These are phyloP conservation scores for Drosophila prostipennis DNA, from an alignment of 2,888 invertebrate species.

Conservation along the genomic window DNA sequence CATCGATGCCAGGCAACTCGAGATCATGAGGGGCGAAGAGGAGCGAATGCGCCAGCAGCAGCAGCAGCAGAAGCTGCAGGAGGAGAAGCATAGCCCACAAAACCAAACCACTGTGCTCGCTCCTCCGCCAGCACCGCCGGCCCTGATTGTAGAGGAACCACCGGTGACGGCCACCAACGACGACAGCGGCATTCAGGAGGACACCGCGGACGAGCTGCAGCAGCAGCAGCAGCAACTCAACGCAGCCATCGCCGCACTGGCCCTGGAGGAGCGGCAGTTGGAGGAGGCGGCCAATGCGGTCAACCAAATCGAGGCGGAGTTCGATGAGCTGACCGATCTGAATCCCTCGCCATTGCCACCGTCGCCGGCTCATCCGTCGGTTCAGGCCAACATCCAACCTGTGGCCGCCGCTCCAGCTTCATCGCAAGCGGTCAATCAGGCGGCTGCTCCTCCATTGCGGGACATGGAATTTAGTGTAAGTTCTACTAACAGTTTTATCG, in stretches of 20 bases:
- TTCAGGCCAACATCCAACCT: constrained; percentile 4
- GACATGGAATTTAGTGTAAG: constrained; percentile 84
- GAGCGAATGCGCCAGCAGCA: constrained; percentile 66
- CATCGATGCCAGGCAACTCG: constrained; percentile 85
- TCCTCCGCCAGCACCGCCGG: constrained; percentile 43
- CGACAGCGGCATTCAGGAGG: constrained; percentile 89
- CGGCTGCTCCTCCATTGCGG: constrained; percentile 55
- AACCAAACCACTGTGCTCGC: constrained; percentile 9
- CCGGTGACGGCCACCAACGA: constrained; percentile 86
- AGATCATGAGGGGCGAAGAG: constrained; percentile 84
- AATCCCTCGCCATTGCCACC: constrained; percentile 64
- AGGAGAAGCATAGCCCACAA: constrained; percentile 10
- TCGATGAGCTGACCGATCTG: constrained; percentile 71
- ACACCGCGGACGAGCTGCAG: constrained; percentile 85
- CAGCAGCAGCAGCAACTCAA: constrained; percentile 78
- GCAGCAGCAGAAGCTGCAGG: constrained; percentile 9
- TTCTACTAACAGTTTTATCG: constrained; percentile 81
- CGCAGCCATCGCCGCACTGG: constrained; percentile 79
- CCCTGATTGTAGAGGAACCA: constrained; percentile 59
- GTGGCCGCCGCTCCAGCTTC: constrained; percentile 22
- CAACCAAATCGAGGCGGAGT: constrained; percentile 81
- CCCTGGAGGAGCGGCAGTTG: constrained; percentile 77
- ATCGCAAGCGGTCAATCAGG: constrained; percentile 25
- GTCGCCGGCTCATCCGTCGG: constrained; percentile 22
- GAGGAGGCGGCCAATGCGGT: constrained; percentile 80